Evolutionary conservation across 2,888 invertebrate species (phyloP), one percentile per base, ranked within the genome.

Genomic region (Myopa testacea): DNA sequence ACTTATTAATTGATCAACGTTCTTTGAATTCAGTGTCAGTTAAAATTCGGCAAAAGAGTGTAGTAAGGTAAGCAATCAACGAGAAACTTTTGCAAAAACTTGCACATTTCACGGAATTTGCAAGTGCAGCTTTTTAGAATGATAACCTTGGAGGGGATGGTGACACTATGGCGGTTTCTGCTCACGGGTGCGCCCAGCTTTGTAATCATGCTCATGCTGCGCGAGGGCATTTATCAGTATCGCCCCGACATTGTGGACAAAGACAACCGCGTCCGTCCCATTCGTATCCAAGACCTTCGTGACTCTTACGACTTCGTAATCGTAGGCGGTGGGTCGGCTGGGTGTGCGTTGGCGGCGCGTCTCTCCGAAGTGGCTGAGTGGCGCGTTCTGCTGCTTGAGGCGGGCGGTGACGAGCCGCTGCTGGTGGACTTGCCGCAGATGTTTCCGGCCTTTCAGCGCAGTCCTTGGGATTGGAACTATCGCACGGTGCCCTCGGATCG

Each of bases 281-380:
- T 91, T 34, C 88, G 90, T 0, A 86, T 92, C 0, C 88, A 90
- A 12, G 87, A 92, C 3, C 85, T 95, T 7, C 88, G 90, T 16
- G 89, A 91, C 6, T 91, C 91, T 70, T 96, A 96, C 84, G 96
- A 96, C 87, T 96, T 95, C 83, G 91, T 96, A 7, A 91, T 96
- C 75, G 90, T 96, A 3, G 96, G 96, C 0, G 96, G 92, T 0
- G 97, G 96, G 0, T 94, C 95, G 2, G 96, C 95, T 0, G 96
- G 96, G 4, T 91, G 95, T 1, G 95, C 94, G 0, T 80, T 97
- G 76, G 96, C 96, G 0, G 93, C 93, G 81, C 90, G 96, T 40
- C 90, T 96, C 0, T 93, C 94, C 5, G 96, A 96, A 88, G 93
- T 94, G 82, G 90, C 92, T 0, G 88, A 92, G 34, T 94, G 94